Evolutionary conservation across 2,888 invertebrate species (phyloP), one percentile per base, ranked within the genome.

Genomic region (Lepas anatifera): DNA sequence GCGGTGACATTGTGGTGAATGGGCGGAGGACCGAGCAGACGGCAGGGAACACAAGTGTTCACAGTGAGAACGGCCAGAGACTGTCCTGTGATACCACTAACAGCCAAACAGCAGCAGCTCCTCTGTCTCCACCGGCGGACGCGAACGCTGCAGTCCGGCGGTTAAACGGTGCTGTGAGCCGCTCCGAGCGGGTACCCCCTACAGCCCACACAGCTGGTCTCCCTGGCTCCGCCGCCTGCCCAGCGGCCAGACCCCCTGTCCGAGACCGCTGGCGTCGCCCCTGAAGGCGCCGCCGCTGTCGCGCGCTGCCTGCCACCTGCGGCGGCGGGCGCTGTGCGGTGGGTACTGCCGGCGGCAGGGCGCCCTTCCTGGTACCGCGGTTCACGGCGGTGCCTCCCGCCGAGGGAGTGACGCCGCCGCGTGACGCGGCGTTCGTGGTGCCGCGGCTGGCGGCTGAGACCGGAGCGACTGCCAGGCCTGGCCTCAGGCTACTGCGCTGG

Each of bases 401-500:
- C 32, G 48, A 6, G 6, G 48, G 52, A 52, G n/a, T n/a, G n/a
- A n/a, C 52, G 22, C 22, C 32, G 35, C 35, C n/a, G 22, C 11
- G 22, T 35, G 58, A 8, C 32, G 58, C 22, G 22, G 58, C 18
- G 29, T 58, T 58, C 58, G 32, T 32, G 22, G 58, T 58, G 58
- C 58, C 58, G 18, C 58, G 58, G 22, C 32, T 58, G 58, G 6
- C 22, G 32, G 8, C 8, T 0, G 3, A 1, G 4, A 22, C 35
- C 18, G 35, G 18, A 7, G 32, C 58, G n/a, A n/a, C n/a, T 8
- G 32, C 32, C 25, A 18, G 22, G 22, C 3, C 58, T 2, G 58
- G 35, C 32, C 25, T 58, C 22, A 32, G 58, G 22, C 32, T 58
- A 35, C 58, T 66, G 25, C 25, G 39, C 39, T 95, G 93, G 90